A percentile compares a stretch with the other conserved stretches of the same genome.
Evolutionary conservation across 2,797 vertebrate genomes (phyloP).

Genomic region (Fistularia commersonii): DNA sequence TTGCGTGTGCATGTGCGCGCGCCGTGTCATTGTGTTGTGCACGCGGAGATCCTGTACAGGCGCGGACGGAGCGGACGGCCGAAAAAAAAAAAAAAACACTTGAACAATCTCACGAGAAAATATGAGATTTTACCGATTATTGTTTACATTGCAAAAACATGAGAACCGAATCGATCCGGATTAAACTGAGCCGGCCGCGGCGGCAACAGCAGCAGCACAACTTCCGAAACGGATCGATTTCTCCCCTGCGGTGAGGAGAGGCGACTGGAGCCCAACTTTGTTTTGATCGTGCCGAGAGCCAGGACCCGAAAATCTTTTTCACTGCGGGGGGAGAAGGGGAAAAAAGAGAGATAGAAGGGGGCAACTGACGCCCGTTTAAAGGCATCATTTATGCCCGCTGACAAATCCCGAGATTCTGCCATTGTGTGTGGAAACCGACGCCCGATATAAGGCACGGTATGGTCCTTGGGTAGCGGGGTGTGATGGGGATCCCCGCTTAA

Average conservation of each 20-base stretch:
- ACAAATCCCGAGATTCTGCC: conserved; percentile 56
- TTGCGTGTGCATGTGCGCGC: conserved; percentile 41
- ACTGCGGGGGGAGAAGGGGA: conserved; percentile 26
- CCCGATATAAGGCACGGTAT: conserved; percentile 41
- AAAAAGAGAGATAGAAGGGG: conserved; percentile 39
- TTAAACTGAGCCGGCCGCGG: conserved; percentile 62
- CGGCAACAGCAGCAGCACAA: conserved; percentile 25
- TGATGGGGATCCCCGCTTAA: conserved; percentile 68
- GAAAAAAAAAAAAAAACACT: conserved; percentile 66
- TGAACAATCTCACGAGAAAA: conserved; percentile 89
- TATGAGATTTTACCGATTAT: conserved; percentile 88
- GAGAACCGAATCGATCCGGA: conserved; percentile 88
- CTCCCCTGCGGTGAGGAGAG: conserved; percentile 36
- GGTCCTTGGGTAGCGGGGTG: conserved; percentile 58
- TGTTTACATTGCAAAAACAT: conserved; percentile 88
- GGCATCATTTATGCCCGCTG: conserved; percentile 52
- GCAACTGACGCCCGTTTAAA: conserved; percentile 46
- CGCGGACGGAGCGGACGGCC: conserved; percentile 58
- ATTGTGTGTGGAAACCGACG: conserved; percentile 57
- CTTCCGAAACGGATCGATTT: conserved; percentile 54
- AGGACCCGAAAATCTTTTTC: conserved; percentile 60
- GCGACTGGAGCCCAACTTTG: conserved; percentile 63
- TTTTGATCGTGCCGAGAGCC: conserved; percentile 58
- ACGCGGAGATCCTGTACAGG: conserved; percentile 55
- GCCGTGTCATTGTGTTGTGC: conserved; percentile 48